Conservation (phyloP, 2,888 invertebrate genomes). For the Ametastegia equiseti region DNA sequence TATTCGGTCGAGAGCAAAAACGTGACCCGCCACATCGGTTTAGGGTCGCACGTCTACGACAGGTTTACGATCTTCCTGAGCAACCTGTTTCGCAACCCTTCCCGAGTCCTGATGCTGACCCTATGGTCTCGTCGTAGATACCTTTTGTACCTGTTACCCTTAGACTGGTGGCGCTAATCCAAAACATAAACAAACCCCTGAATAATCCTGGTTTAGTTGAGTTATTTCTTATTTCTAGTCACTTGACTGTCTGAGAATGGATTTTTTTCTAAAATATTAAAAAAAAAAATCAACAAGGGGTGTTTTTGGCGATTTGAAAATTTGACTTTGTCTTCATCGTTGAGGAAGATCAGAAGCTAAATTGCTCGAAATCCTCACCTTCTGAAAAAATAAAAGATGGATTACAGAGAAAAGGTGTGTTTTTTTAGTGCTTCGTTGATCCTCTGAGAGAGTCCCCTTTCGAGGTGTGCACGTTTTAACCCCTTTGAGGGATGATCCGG, state of each 20-base stretch:
- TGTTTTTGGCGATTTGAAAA: too few relatives aligned
- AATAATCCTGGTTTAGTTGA: too few relatives aligned
- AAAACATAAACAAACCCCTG: slow-evolving; percentile 13
- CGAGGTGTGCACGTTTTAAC: not conserved
- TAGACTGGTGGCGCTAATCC: slow-evolving; percentile 12
- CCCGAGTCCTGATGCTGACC: not conserved
- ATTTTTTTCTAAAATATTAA: too few relatives aligned
- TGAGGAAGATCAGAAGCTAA: too few relatives aligned
- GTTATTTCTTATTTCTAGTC: too few relatives aligned
- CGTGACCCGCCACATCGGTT: not conserved
- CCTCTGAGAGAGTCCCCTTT: not conserved
- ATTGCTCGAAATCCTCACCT: too few relatives aligned
- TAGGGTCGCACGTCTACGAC: slow-evolving; percentile 20
- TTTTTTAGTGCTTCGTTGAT: not conserved
- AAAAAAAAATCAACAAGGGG: too few relatives aligned
- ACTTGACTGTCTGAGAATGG: too few relatives aligned
- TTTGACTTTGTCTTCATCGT: too few relatives aligned
- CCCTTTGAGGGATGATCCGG: slow-evolving; percentile 20
- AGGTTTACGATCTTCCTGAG: slow-evolving; percentile 38
- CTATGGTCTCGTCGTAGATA: slow-evolving; percentile 31
- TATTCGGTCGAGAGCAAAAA: slow-evolving; percentile 4
- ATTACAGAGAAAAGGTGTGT: not conserved
- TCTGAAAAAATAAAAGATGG: too few relatives aligned
- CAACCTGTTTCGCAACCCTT: slow-evolving; percentile 48
- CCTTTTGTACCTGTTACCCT: slow-evolving; percentile 31